Evolutionary conservation across 1,140 invertebrate genomes (phyloP), one percentile per base, ranked within the genome.

Genomic region (Drosophila guanche): DNA sequence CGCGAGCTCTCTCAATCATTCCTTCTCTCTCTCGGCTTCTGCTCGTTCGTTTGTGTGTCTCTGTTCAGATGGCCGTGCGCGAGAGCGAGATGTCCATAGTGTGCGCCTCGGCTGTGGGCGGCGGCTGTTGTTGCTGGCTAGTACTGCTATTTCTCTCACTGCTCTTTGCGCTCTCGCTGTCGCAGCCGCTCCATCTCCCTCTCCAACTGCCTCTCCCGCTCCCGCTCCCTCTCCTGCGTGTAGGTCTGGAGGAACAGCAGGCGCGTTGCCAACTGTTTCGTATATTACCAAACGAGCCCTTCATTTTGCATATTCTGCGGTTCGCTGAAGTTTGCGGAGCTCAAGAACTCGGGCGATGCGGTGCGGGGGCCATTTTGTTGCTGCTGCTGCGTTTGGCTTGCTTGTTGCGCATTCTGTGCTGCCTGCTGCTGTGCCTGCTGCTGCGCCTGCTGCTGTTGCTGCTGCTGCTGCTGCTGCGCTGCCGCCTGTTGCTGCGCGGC

Each of bases 221-320:
- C 68, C 29, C 76, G 60, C 45, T 78, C 67, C 60, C 78, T 69
- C 53, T 70, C 70, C 52, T 75, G 74, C 55, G 70, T 60, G 50
- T 71, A 79, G 52, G 67, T 80, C 51, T 85, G 66, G 51, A 81
- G 60, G 47, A 90, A 79, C 60, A 90, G 88, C 81, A 90, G 74
- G 69, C 89, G 89, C 79, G 73, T 89, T 89, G 89, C 89, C 85
- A 90, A 90, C 75, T 90, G 81, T 90, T 84, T 89, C 74, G 86
- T 81, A 90, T 91, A 91, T 91, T 94, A 95, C 95, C 95, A 95
- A 92, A 95, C 95, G 78, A 95, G 93, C 56, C 94, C 94, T 91
- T 95, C 95, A 92, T 94, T 95, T 90, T 94, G 94, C 91, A 95
- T 93, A 92, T 95, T 94, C 92, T 94, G 94, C 59, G 94, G 94